Percentiles rank a stretch among this genome's conserved stretches.
Evolutionary conservation across 2,888 invertebrate species (phyloP).

Genomic region (Zaprionus obscuricornis): DNA sequence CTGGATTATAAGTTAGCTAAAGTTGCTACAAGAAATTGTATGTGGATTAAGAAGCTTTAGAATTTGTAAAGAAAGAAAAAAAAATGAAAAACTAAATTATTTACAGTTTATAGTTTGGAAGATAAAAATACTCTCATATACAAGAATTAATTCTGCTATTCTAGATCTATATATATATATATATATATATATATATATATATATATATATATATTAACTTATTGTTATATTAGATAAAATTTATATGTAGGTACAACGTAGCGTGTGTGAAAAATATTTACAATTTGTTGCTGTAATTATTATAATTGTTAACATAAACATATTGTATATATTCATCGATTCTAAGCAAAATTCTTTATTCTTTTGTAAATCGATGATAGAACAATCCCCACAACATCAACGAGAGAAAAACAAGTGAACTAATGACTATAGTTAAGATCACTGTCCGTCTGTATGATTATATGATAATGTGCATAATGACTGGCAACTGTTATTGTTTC

Average conservation of each 20-base stretch:
- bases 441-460: constrained; percentile 34
- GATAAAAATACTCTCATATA: neutral
- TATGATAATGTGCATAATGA: constrained; percentile 61
- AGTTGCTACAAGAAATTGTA: no score
- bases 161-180: neutral
- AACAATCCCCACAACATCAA: constrained; percentile 5
- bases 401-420: constrained; percentile 3
- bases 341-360: neutral
- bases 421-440: constrained; percentile 38
- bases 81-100: no score
- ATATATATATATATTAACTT: neutral
- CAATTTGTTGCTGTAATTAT: neutral
- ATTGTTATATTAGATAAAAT: constrained; percentile 14
- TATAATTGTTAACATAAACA: neutral
- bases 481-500: constrained; percentile 33
- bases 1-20: no score
- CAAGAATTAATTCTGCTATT: neutral
- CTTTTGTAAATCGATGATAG: neutral
- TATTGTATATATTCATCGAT: no score
- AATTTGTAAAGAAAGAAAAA: no score
- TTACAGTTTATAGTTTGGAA: constrained; percentile 1
- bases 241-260: constrained; percentile 19
- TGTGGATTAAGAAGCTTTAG: no score
- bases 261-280: neutral
- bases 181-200: neutral